A percentile compares a stretch with the other conserved stretches of the same genome.
Evolutionary conservation across 2,113 vertebrate genomes (phyloP).

Genomic region (Cephalophus harveyi): DNA sequence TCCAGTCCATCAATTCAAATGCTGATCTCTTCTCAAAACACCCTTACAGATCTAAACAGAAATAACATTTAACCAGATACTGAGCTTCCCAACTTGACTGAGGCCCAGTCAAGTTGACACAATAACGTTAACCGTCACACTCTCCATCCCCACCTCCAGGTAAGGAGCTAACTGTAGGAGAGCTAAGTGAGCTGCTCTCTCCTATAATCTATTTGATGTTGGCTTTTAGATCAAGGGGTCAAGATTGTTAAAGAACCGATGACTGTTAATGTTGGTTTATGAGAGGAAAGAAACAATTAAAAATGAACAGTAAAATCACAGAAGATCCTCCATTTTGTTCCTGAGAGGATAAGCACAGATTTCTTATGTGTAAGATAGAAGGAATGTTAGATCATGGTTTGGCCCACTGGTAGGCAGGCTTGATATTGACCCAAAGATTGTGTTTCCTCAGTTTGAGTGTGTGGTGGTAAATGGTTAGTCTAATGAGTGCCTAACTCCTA

Average conservation of each 20-base stretch:
- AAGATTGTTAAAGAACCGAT: neutral
- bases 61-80: neutral
- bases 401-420: neutral
- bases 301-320: neutral
- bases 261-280: neutral
- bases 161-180: neutral
- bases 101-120: neutral
- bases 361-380: neutral
- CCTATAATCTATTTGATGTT: neutral
- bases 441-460: neutral
- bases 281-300: neutral
- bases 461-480: neutral
- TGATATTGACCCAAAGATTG: neutral
- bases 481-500: neutral
- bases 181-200: neutral
- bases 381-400: neutral
- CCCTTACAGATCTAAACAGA: neutral
- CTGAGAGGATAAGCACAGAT: neutral
- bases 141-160: neutral
- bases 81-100: neutral
- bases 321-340: neutral
- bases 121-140: neutral
- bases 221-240: neutral
- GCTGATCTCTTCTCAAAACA: neutral
- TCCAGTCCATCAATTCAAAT: neutral